Percentiles rank a stretch among this genome's conserved stretches.
These are phyloP conservation scores for Phytoseiulus persimilis DNA, from an alignment of 2,888 invertebrate species.

Conservation along the genomic window DNA sequence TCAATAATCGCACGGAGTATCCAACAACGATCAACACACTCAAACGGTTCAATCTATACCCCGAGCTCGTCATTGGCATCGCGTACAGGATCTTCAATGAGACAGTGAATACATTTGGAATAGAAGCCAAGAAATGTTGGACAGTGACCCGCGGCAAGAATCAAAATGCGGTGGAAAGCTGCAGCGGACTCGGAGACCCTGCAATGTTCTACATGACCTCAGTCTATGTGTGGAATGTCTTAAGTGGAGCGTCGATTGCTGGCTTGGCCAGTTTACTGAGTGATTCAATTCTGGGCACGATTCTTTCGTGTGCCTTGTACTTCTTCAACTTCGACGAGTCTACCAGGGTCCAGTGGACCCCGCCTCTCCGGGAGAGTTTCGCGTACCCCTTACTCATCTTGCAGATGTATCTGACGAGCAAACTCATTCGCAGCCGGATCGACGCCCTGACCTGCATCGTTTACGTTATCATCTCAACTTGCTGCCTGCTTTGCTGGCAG, in stretches of 20 bases:
- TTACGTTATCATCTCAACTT: conserved; percentile 54
- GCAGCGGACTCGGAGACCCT: conserved; percentile 63
- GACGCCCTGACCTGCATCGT: neutral
- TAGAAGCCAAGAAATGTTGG: conserved; percentile 54
- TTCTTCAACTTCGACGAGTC: conserved; percentile 47
- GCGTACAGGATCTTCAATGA: conserved; percentile 49
- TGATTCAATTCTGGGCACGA: conserved; percentile 60
- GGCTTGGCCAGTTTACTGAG: conserved; percentile 50
- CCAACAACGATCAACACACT: conserved; percentile 71
- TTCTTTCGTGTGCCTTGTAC: conserved; percentile 37
- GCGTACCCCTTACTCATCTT: conserved; percentile 69
- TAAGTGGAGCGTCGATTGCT: conserved; percentile 57
- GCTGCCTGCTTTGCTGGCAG: conserved; percentile 46
- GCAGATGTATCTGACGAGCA: conserved; percentile 59
- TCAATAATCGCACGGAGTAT: conserved; percentile 70
- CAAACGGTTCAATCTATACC: conserved; percentile 71
- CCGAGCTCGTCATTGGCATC: conserved; percentile 59
- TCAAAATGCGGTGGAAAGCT: conserved; percentile 61
- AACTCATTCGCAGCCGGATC: neutral
- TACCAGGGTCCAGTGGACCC: conserved; percentile 76
- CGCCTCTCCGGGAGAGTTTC: conserved; percentile 74
- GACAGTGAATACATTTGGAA: conserved; percentile 50
- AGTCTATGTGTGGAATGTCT: conserved; percentile 65
- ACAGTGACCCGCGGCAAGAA: conserved; percentile 60
- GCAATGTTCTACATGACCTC: conserved; percentile 71